phyloP scores from a whole-genome alignment of 35 echinoderm and acorn worm genomes.

The Apostichopus japonicus region DNA sequence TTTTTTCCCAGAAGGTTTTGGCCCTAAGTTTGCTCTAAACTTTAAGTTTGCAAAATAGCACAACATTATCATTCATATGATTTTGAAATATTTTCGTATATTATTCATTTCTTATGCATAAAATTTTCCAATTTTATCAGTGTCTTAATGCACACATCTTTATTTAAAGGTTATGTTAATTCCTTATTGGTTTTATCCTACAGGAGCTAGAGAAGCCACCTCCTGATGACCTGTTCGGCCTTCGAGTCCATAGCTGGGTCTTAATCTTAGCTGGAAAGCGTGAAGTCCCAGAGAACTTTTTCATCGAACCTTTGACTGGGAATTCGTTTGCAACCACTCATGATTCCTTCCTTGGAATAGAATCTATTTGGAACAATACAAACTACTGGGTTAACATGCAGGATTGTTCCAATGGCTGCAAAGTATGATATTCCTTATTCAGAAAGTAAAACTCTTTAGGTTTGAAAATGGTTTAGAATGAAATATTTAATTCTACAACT shows the following conservation, averaged over 20 bases:
- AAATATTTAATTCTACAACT: background rate
- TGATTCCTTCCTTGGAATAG: slow-evolving; percentile 84
- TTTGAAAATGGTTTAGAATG: background rate
- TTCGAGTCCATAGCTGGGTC: slow-evolving; percentile 96
- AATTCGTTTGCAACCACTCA: slow-evolving; percentile 83
- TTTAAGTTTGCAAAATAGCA: no score
- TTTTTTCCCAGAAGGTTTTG: no score
- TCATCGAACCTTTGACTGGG: slow-evolving; percentile 96
- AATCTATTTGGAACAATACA: slow-evolving; percentile 94
- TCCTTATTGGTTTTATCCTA: background rate
- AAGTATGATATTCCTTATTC: slow-evolving; percentile 55
- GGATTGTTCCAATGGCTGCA: slow-evolving; percentile 98
- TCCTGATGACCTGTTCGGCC: slow-evolving; percentile 87
- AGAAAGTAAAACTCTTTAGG: no score
- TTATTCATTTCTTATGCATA: no score
- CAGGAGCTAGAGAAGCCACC: slow-evolving; percentile 96
- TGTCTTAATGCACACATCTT: no score
- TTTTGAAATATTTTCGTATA: no score
- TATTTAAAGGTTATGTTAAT: background rate
- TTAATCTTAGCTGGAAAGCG: slow-evolving; percentile 91
- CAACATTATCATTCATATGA: no score
- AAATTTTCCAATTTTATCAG: no score
- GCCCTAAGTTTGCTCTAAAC: no score
- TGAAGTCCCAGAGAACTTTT: slow-evolving; percentile 99
- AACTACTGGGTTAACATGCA: slow-evolving; percentile 99